Evolutionary conservation across 2,888 invertebrate genomes (phyloP).

Genomic region (Pegoplata infirma): DNA sequence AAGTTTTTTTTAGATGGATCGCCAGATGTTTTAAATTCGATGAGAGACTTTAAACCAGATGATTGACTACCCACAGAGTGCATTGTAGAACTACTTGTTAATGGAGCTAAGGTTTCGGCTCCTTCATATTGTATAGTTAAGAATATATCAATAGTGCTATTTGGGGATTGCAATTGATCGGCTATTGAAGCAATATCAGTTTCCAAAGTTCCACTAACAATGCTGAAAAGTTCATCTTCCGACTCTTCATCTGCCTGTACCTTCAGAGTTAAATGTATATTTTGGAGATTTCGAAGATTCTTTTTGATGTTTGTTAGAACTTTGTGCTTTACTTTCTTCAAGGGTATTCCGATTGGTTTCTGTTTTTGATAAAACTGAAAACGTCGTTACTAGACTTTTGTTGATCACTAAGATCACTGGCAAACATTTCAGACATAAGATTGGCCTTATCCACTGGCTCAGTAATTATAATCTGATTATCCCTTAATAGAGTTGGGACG

Average conservation of each 20-base stretch:
- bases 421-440: too few species aligned
- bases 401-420: too few species aligned
- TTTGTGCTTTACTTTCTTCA: too few species aligned
- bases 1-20: conserved; percentile 77
- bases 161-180: conserved; percentile 65
- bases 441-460: too few species aligned
- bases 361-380: neutral
- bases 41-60: conserved; percentile 62
- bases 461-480: too few species aligned
- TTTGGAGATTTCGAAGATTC: too few species aligned
- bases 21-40: conserved; percentile 73
- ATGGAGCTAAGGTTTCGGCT: conserved; percentile 56
- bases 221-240: conserved; percentile 70
- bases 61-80: conserved; percentile 67
- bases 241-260: conserved; percentile 56
- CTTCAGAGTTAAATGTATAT: too few species aligned
- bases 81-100: conserved; percentile 68
- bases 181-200: conserved; percentile 26
- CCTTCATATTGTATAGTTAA: conserved; percentile 57
- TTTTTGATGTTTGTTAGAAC: too few species aligned
- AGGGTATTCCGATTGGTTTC: too few species aligned
- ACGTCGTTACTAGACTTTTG: conserved; percentile 13
- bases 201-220: conserved; percentile 68
- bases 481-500: too few species aligned
- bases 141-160: conserved; percentile 67